Evolutionary conservation across 2,797 vertebrate genomes (phyloP).

Genomic region (Cryptoprocta ferox): DNA sequence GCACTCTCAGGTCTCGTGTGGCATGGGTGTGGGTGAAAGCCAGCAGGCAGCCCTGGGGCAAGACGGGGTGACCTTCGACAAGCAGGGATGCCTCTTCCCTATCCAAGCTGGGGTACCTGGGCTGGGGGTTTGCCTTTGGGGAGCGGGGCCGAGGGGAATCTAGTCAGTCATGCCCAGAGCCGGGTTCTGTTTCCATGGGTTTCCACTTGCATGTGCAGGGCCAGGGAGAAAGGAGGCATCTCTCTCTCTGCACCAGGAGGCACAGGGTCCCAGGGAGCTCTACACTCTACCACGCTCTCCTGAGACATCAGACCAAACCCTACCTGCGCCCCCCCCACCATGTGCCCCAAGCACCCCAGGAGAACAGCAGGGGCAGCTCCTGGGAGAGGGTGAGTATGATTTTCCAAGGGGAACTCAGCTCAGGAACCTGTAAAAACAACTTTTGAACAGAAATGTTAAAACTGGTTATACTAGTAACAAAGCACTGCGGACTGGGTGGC

Average conservation of each 20-base stretch:
- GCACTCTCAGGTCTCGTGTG: too few species aligned
- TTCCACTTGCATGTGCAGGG: neutral
- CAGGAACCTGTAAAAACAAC: neutral
- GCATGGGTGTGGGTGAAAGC: neutral
- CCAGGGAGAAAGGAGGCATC: neutral
- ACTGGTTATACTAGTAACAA: neutral
- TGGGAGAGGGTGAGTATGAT: neutral
- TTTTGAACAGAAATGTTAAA: neutral
- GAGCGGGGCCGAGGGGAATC: too few species aligned
- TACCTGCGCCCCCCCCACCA: too few species aligned
- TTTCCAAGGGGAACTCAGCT: neutral
- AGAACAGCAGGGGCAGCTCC: neutral
- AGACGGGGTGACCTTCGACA: neutral
- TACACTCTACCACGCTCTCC: fast-evolving
- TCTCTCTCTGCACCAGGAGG: neutral
- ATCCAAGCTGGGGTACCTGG: fast-evolving
- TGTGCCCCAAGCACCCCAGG: too few species aligned
- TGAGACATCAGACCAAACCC: neutral
- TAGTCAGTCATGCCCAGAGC: neutral
- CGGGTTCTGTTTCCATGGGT: fast-evolving
- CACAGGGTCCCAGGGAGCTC: too few species aligned
- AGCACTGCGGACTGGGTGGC: fast-evolving
- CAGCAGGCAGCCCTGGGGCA: neutral
- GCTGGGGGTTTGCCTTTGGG: neutral
- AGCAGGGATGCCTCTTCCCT: neutral